Conservation (phyloP, 2,113 vertebrate genomes). For the Silurus meridionalis region DNA sequence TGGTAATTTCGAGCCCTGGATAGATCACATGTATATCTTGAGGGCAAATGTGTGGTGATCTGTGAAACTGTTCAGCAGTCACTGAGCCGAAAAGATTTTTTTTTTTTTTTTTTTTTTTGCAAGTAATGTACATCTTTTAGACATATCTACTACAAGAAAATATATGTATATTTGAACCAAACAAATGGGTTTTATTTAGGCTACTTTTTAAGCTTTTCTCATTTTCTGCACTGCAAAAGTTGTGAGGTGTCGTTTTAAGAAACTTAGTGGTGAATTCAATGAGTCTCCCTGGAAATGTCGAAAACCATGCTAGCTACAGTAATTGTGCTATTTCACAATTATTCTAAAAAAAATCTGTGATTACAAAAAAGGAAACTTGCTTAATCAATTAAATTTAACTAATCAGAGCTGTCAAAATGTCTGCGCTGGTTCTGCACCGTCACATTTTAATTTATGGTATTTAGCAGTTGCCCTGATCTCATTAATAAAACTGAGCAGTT, state of each 20-base stretch:
- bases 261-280: not conserved
- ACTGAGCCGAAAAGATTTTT: not conserved
- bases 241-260: not conserved
- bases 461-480: too few species aligned
- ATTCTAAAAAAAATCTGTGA: too few species aligned
- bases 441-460: not conserved
- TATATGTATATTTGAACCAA: not conserved
- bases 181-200: not conserved
- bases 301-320: not conserved
- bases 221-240: not conserved
- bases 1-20: not conserved
- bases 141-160: not conserved
- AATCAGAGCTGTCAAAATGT: not conserved
- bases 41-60: not conserved
- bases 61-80: not conserved
- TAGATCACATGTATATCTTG: not conserved
- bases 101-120: not conserved
- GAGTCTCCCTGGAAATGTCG: not conserved
- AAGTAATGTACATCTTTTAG: not conserved
- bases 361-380: not conserved
- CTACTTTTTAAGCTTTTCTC: not conserved
- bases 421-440: not conserved
- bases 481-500: too few species aligned
- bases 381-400: not conserved
- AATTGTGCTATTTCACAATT: not conserved